Base-by-base conservation (phyloP, 2,888 invertebrate genomes). In the Pedicia rivosa region DNA sequence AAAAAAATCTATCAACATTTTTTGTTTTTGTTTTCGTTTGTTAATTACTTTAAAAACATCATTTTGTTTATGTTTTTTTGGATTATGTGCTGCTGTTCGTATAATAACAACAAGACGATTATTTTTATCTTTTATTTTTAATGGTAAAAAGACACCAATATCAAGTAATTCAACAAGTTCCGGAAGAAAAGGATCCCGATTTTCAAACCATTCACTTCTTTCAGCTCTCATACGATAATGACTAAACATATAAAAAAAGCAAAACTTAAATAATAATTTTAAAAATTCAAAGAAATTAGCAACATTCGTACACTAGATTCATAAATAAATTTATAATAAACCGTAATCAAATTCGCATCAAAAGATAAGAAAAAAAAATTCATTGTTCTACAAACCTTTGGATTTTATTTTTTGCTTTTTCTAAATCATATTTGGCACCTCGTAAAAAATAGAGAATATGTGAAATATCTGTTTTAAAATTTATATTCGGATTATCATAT, bases 101-200 rank as follows among this genome's bases (percentile, higher is more conserved):
- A 74, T 63, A n/a, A 77, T 55, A 2, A 76, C 63, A 5, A 77
- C 65, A 47, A 69, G 57, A 44, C 66, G 59, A 32, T 69, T 67
- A 26, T 67, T 56, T 2, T 48, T 50, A 36, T 62, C 57, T 35
- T 66, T 63, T 19, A 61, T 54, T 41, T 63, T 61, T 17, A 76
- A 49, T 1, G 76, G 75, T 3, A 77, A 50, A 47, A 75, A 71
- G 15, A 71, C 65, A 3, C 75, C 76, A 5, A 72, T 42, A 26
- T 64, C 51, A 1, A 72, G 55, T 7, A 77, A 51, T 40, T 72
- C 70, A 45, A 67, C 65, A 12, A 76, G 51, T 52, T 68, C 64
- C 4, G 67, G 64, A 15, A 66, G 46, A 26, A 56, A 52, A 1
- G 76, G 74, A 58, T 76, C 63, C 40, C 75, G 59, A 44, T 70